Evolutionary conservation across 2,113 vertebrate genomes (phyloP), one percentile per base, ranked within the genome.

Genomic region (Cyrtonyx montezumae): DNA sequence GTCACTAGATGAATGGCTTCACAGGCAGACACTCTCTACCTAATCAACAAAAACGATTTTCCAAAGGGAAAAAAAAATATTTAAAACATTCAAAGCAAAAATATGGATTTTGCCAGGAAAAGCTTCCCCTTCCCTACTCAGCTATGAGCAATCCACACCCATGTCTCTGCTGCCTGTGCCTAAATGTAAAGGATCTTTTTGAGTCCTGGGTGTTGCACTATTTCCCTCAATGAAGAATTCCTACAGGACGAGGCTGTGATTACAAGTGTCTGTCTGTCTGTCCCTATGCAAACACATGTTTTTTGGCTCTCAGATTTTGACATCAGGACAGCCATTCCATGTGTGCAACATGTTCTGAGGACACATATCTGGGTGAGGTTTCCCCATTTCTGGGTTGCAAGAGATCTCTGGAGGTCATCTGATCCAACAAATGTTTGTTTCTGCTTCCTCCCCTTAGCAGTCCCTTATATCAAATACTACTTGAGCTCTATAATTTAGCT

Each of bases 291-390:
- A 71, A 51, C 6, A 8, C 22, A 12, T 0, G 7, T 0, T 2
- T n/a, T 79, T 48, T 71, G 34, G 11, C n/a, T 20, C 65, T 46
- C 59, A 69, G 55, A 7, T 11, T 37, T 36, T 34, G 65, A 36
- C 40, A 25, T 8, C 43, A 28, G 15, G 30, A 26, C 22, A 53
- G 46, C 0, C 0, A 23, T 58, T 23, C n/a, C 21, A 12, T 2
- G 3, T 14, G 6, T 63, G 58, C 16, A 36, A 17, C 9, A 6
- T 28, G n/a, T 23, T 73, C 59, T 51, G 55, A 66, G 23, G 28
- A 25, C 17, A 23, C 40, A 18, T 34, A 28, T 30, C 58, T 40
- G 13, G 36, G 69, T 7, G 37, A 84, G 18, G 34, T 43, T 89
- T 68, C 71, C n/a, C 42, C 48, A 49, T 14, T 5, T 65, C 19